Evolutionary conservation across 2,797 vertebrate species (phyloP), one percentile per base, ranked within the genome.

Genomic region (Cyclopterus lumpus): DNA sequence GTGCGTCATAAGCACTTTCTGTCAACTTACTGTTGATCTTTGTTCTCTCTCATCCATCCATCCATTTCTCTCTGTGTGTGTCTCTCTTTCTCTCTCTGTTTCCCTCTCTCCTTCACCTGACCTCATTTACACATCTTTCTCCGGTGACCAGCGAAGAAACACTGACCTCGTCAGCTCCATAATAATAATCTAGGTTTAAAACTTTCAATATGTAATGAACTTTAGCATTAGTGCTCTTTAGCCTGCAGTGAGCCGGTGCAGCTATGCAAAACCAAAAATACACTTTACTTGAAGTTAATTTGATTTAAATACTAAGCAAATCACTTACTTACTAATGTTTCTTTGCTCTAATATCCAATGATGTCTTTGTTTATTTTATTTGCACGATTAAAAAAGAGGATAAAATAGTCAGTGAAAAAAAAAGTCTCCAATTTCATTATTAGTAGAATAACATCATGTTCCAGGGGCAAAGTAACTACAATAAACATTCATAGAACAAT

Each of bases 1-100:
- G 87, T 92, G 93, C 91, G 83, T 94, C 89, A 87, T 94, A 94
- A 94, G 92, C 92, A 84, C 91, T 94, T 94, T 92, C 90, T 92
- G 89, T 95, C 93, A 94, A 90, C 88, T 92, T 88, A 70, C 76
- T 85, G 86, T 91, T 90, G 80, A 85, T 90, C 87, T 88, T 80
- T 66, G 54, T 77, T 84, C 73, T 81, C 77, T 68, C 60, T 61
- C 62, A 5, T 79, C 66, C 63, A 55, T 83, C 69, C 74, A 70
- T 85, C 72, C 67, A 42, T 76, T 79, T 59, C 60, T 79, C 73
- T 59, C 60, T 79, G 73, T 59, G n/a, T 84, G 40, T 79, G 30
- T 60, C 20, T 51, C 53, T 49, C 32, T 66, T 57, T 73, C 15
- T 55, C 18, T 62, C 36, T 63, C 49, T 34, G 53, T 72, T 59